Evolutionary conservation across 2,888 invertebrate species (phyloP).

Genomic region (Amiota communis): DNA sequence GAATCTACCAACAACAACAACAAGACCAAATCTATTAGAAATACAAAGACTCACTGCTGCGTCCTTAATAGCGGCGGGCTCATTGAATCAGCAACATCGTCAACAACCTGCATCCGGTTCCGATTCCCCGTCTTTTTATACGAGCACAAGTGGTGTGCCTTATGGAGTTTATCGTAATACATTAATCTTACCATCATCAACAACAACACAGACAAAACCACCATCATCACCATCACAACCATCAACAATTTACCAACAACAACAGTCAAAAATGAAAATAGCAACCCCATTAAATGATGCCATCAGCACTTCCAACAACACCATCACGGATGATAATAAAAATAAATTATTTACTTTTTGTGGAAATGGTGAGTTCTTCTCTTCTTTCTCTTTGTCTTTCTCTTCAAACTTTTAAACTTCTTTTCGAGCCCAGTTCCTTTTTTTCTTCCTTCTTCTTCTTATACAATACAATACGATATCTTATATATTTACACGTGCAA

Average conservation of each 20-base stretch:
- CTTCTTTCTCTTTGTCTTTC: constrained; percentile 17
- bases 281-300: constrained; percentile 56
- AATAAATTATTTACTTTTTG: constrained; percentile 73
- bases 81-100: constrained; percentile 40
- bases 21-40: constrained; percentile 9
- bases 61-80: constrained; percentile 54
- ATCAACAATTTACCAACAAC: constrained; percentile 63
- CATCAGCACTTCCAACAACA: constrained; percentile 33
- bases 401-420: constrained; percentile 22
- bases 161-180: constrained; percentile 62
- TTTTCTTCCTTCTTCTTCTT: no score
- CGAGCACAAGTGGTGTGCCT: constrained; percentile 63
- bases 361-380: constrained; percentile 73
- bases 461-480: no score
- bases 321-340: constrained; percentile 67
- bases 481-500: no score
- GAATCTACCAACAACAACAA: neutral
- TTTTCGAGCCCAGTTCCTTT: neutral
- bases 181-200: constrained; percentile 40
- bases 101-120: constrained; percentile 22
- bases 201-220: constrained; percentile 44
- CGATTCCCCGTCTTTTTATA: constrained; percentile 50
- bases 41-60: constrained; percentile 47
- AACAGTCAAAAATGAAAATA: constrained; percentile 59
- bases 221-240: constrained; percentile 51